Conservation (phyloP, 2,113 vertebrate species). For the Saccopteryx leptura region DNA sequence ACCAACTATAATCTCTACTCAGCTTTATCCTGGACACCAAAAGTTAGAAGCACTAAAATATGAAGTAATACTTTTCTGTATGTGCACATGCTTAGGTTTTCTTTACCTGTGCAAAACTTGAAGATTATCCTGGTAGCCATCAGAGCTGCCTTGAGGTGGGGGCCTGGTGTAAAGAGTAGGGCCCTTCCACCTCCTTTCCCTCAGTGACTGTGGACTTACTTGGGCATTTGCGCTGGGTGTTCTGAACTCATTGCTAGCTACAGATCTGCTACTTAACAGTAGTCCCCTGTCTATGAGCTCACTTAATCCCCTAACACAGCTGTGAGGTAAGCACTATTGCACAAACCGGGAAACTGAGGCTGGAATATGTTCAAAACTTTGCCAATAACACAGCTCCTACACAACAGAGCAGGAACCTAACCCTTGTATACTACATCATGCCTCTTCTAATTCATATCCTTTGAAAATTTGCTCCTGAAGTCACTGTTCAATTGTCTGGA, state of each 20-base stretch:
- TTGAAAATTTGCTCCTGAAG: background rate
- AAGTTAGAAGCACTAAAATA: slow-evolving; percentile 3
- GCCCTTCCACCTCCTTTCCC: background rate
- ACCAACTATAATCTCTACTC: background rate
- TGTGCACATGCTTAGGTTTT: background rate
- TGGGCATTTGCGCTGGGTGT: background rate
- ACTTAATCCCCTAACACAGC: background rate
- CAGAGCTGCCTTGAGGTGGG: background rate
- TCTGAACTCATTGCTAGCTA: background rate
- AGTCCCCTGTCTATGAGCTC: background rate
- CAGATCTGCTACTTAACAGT: background rate
- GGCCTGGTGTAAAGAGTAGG: background rate
- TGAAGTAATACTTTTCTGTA: background rate
- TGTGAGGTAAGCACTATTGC: background rate
- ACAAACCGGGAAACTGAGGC: background rate
- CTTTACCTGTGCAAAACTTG: background rate
- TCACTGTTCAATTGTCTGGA: background rate
- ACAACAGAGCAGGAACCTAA: background rate
- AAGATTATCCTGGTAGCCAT: background rate
- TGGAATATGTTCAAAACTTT: background rate
- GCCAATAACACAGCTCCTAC: background rate
- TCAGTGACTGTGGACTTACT: background rate
- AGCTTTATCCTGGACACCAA: background rate
- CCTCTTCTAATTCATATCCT: background rate
- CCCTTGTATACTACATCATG: background rate